These are phyloP conservation scores for Sinopyrophorus schimmeli DNA, from an alignment of 2,888 invertebrate genomes.

Conservation along the genomic window DNA sequence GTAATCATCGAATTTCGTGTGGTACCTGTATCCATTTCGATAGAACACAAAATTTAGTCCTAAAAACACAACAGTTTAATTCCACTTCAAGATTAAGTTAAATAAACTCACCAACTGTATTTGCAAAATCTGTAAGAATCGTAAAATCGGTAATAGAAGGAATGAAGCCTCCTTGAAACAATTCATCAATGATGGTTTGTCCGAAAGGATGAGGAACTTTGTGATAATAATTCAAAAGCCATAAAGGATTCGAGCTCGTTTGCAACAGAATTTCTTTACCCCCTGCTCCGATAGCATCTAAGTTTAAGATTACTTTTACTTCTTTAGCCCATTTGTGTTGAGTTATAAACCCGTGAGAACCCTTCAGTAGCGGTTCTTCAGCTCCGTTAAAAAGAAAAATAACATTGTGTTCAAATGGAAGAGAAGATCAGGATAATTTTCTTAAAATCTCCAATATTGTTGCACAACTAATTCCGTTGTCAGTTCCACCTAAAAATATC, in stretches of 20 bases:
- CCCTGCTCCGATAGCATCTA: slow-evolving; percentile 92
- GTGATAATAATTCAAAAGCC: slow-evolving; percentile 62
- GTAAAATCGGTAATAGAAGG: slow-evolving; percentile 83
- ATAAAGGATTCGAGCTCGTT: slow-evolving; percentile 73
- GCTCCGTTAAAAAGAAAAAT: slow-evolving; percentile 76
- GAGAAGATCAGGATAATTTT: slow-evolving; percentile 56
- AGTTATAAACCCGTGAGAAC: slow-evolving; percentile 68
- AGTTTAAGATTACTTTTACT: slow-evolving; percentile 79
- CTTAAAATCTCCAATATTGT: slow-evolving; percentile 70
- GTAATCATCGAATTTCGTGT: slow-evolving; percentile 63
- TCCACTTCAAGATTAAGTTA: not conserved
- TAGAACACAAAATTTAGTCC: slow-evolving; percentile 14
- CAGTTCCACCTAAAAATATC: slow-evolving; percentile 70
- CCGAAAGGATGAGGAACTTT: slow-evolving; percentile 65
- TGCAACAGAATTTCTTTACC: slow-evolving; percentile 91
- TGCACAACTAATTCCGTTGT: slow-evolving; percentile 80
- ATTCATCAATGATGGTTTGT: slow-evolving; percentile 62
- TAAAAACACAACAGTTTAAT: not conserved
- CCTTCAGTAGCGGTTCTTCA: slow-evolving; percentile 69
- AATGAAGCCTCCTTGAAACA: slow-evolving; percentile 69
- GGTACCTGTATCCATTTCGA: slow-evolving; percentile 65
- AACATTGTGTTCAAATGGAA: slow-evolving; percentile 61
- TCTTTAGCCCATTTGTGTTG: slow-evolving; percentile 76
- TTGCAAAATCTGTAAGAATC: slow-evolving; percentile 74
- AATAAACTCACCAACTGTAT: slow-evolving; percentile 55